Base-by-base conservation (phyloP, 2,113 vertebrate species). In the Psammodynastes pulverulentus region DNA sequence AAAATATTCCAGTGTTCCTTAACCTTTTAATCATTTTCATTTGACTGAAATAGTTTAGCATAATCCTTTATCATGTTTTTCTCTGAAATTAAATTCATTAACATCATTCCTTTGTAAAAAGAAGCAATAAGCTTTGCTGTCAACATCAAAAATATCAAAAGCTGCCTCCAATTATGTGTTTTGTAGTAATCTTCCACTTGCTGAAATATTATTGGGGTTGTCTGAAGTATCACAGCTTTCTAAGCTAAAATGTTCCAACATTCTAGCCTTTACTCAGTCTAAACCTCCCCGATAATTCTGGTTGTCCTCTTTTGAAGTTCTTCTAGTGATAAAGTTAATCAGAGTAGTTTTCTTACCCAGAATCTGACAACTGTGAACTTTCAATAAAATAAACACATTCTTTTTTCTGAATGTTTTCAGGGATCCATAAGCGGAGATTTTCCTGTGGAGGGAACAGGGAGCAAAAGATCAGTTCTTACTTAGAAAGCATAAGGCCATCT, bases 321-420 rank as follows among this genome's bases (percentile, higher is more conserved):
- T 79, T 17, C 34, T 43, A 9, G 7, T 7, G 72, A 43, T 79
- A 79, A 45, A 0, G 9, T 49, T 46, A 67, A 48, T 48, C 9
- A 13, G 0, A 39, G 8, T 7, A 5, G 0, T 1, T 56, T 88
- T 58, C 97, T 95, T 58, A 98, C 98, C 98, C 97, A 0, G 97
- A 95, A 17, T 98, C 97, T 0, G 97, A 97, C 0, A 94, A 93
- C 9, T 97, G 95, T 49, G 88, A 91, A 72, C 94, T 97, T 93
- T 98, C 97, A 26, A 97, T 96, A 89, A 98, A 99, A 96, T 98
- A 98, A 85, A 96, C 88, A 29, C 99, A 99, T 79, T 98, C 97
- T 95, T 98, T 99, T 97, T 98, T 99, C 84, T n/a, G 94, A 96
- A 99, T 98, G 85, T 98, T 98, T 17, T 98, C 94, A 52, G 92